phyloP scores from a whole-genome alignment of 1,140 invertebrate species.

The Cyrtorhinus lividipennis region DNA sequence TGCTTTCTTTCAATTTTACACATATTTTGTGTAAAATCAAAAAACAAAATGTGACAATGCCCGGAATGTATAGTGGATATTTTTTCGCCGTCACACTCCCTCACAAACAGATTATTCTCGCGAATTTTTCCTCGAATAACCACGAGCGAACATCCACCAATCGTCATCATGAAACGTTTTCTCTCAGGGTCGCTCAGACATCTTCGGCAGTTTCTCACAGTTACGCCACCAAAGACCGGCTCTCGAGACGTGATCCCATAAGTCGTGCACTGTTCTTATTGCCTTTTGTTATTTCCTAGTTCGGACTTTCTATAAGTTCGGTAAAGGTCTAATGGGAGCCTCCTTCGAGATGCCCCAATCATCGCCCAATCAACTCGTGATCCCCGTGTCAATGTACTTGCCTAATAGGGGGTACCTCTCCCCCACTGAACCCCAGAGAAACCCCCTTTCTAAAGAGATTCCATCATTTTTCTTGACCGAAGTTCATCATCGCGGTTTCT shows the following conservation, averaged over 20 bases:
- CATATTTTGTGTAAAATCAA: too few species aligned
- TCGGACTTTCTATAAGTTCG: constrained; percentile 13
- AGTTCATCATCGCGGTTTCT: not conserved
- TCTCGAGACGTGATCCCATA: constrained; percentile 3
- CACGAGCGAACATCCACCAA: too few species aligned
- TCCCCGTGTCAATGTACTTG: constrained; percentile 8
- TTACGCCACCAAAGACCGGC: not conserved
- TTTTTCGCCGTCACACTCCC: too few species aligned
- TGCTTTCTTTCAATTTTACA: too few species aligned
- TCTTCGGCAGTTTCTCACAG: constrained; percentile 10
- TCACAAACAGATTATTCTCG: too few species aligned
- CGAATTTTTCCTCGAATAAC: too few species aligned
- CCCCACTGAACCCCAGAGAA: too few species aligned
- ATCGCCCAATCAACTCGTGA: not conserved
- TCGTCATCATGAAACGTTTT: too few species aligned
- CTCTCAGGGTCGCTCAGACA: too few species aligned
- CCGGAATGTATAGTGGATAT: too few species aligned
- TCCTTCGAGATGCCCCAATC: not conserved
- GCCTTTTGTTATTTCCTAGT: constrained; percentile 14
- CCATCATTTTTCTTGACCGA: not conserved
- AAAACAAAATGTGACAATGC: too few species aligned
- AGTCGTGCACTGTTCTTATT: constrained; percentile 9
- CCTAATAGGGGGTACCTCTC: not conserved
- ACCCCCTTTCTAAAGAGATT: not conserved
- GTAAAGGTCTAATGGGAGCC: constrained; percentile 14